These are phyloP conservation scores for Lytechinus pictus DNA, from an alignment of 35 echinoderm and acorn worm genomes.

Conservation along the genomic window DNA sequence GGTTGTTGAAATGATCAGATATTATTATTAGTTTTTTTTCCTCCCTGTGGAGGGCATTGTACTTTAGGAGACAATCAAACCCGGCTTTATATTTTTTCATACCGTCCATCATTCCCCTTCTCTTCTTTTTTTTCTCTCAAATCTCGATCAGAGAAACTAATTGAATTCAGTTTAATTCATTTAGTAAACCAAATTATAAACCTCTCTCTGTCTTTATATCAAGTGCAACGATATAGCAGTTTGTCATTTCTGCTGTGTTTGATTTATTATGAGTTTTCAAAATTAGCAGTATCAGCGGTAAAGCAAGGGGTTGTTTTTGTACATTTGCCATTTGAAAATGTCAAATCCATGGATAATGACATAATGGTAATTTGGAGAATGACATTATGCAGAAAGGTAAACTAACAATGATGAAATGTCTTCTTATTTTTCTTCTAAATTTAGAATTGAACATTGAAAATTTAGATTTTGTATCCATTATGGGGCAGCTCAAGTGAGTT, in stretches of 20 bases:
- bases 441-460: neutral
- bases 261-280: neutral
- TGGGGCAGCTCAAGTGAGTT: neutral
- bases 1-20: slow-evolving; percentile 7
- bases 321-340: slow-evolving; percentile 13
- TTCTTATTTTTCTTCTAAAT: neutral
- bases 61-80: slow-evolving; percentile 29
- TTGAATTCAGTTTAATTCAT: slow-evolving; percentile 46
- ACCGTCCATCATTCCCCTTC: neutral
- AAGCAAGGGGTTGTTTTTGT: neutral
- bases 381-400: neutral
- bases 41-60: neutral
- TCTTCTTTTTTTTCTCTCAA: neutral
- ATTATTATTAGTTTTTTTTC: slow-evolving; percentile 22
- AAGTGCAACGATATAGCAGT: neutral
- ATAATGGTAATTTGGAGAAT: neutral
- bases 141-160: slow-evolving; percentile 17
- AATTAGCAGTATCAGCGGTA: neutral
- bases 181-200: slow-evolving; percentile 5
- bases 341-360: neutral
- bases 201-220: neutral
- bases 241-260: neutral
- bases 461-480: neutral
- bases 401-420: neutral
- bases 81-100: neutral